Percentiles rank a stretch among this genome's conserved stretches.
Evolutionary conservation across 2,888 invertebrate species (phyloP).

Genomic region (Philonicus albiceps): DNA sequence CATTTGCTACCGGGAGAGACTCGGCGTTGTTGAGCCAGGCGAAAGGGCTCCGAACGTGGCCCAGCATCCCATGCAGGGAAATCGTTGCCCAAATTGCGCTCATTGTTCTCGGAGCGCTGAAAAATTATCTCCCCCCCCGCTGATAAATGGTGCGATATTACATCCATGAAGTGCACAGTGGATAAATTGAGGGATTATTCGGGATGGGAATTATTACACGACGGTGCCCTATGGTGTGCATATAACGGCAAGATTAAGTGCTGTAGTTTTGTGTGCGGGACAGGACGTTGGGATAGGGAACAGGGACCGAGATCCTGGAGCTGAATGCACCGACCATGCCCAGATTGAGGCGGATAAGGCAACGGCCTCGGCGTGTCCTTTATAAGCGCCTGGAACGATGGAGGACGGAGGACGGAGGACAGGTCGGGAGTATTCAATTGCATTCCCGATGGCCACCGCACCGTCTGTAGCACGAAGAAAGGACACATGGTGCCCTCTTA

Average conservation of each 20-base stretch:
- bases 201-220: slow-evolving; percentile 27
- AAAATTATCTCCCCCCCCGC: slow-evolving; percentile 35
- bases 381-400: background rate
- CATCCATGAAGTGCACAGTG: slow-evolving; percentile 33
- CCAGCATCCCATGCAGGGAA: background rate
- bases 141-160: slow-evolving; percentile 39
- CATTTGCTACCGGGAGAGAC: background rate
- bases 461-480: background rate
- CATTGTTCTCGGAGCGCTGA: slow-evolving; percentile 33
- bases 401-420: background rate
- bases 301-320: background rate
- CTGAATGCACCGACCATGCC: background rate
- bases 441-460: background rate
- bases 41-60: background rate
- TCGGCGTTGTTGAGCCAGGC: background rate
- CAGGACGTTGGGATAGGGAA: background rate
- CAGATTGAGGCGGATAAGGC: background rate
- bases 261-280: slow-evolving; percentile 5
- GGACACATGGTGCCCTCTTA: slow-evolving; percentile 18
- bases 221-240: slow-evolving; percentile 32
- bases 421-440: slow-evolving; percentile 15
- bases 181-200: slow-evolving; percentile 37
- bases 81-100: slow-evolving; percentile 35
- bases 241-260: slow-evolving; percentile 37
- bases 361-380: slow-evolving; percentile 1